Evolutionary conservation across 2,113 vertebrate genomes (phyloP), one percentile per base, ranked within the genome.

Genomic region (Amphiprion percula): DNA sequence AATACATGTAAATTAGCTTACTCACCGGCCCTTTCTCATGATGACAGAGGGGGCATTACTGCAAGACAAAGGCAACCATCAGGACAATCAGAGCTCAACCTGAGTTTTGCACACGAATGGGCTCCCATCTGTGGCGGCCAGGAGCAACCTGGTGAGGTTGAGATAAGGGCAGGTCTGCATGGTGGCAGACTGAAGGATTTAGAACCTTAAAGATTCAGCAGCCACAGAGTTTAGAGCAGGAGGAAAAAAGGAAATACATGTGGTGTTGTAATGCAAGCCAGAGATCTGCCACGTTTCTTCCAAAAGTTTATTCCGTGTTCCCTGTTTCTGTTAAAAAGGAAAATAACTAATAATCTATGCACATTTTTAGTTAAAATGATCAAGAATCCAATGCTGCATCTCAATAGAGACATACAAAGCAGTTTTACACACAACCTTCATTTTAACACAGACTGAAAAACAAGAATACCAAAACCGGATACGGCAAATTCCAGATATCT

Each of bases 51-150:
- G 67, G 74, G 64, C 58, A 78, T 76, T 64, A 80, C 79, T 59
- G 80, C 71, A 80, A 93, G 80, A 92, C 91, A 94, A 92, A 91
- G 80, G 85, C 68, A 71, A 79, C 79, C 84, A 88, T 87, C 76
- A 63, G 83, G 88, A 94, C 93, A 94, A 92, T 94, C 86, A 30
- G 77, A 86, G 79, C 72, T 90, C 88, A 86, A 90, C 90, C 84
- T 92, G 79, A 24, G 26, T 85, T 95, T 95, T 93, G 91, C 94
- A 95, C 94, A 92, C 83, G 86, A 95, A 95, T 95, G 89, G 86
- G 66, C 46, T 54, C 71, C 94, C 94, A 94, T 94, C 94, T 94
- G 93, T 92, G 90, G 80, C 76, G 85, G 80, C 83, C 77, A 79
- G 80, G 85, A 75, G 68, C 67, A 72, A 71, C 62, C 26, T 68